A percentile compares a stretch with the other conserved stretches of the same genome.
Evolutionary conservation across 2,113 vertebrate species (phyloP).

Genomic region (Heterocephalus glaber): DNA sequence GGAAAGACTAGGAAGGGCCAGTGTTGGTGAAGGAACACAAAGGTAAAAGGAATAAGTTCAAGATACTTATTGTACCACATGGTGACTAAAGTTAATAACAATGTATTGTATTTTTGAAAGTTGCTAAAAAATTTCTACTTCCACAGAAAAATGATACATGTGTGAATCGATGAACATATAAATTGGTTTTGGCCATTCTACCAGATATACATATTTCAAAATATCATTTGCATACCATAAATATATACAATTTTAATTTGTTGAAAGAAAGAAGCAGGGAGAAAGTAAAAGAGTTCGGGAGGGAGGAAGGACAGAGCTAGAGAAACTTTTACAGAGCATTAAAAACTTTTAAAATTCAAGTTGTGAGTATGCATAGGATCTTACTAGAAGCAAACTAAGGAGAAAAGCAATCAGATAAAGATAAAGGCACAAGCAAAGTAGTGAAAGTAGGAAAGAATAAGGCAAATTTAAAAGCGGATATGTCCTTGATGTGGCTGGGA

Average conservation of each 20-base stretch:
- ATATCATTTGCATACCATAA: not conserved
- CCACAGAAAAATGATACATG: not conserved
- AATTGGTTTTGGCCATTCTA: not conserved
- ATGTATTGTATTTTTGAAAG: not conserved
- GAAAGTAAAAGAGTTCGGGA: not conserved
- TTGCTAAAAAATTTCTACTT: not conserved
- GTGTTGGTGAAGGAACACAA: not conserved
- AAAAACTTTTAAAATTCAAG: not conserved
- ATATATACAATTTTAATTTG: not conserved
- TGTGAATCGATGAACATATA: not conserved
- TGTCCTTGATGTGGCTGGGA: not conserved
- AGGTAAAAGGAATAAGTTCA: not conserved
- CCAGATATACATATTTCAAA: not conserved
- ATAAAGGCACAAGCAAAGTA: not conserved
- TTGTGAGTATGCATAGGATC: not conserved
- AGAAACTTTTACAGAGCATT: not conserved
- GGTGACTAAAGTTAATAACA: not conserved
- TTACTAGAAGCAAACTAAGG: not conserved
- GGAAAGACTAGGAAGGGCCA: not conserved
- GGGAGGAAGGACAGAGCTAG: not conserved
- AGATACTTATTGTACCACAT: not conserved
- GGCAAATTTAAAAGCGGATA: accelerated
- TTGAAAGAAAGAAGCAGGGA: not conserved
- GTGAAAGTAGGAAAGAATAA: not conserved
- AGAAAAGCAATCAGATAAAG: not conserved